Evolutionary conservation across 2,888 invertebrate species (phyloP), one percentile per base, ranked within the genome.

Genomic region (Sesia apiformis): DNA sequence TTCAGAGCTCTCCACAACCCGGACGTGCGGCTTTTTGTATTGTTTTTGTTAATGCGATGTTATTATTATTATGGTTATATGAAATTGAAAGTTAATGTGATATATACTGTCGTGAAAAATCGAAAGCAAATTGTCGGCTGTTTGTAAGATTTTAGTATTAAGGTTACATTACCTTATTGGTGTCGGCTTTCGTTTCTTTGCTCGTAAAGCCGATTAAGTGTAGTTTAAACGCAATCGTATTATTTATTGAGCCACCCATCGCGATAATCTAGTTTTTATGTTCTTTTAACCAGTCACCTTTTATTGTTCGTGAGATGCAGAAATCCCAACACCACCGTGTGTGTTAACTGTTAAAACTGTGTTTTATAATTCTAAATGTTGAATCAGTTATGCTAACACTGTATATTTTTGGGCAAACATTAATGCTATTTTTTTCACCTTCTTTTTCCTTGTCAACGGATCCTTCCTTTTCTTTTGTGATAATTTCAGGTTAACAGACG

Each of bases 71-170:
- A 76, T 72, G 70, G 63, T 59, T 59, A 66, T 65, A 76, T 69
- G 79, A 82, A 81, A 83, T 76, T 76, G 84, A 84, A 84, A 85
- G 84, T 83, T 75, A 76, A 78, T 76, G 70, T 71, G 70, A 68
- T 72, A 72, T 76, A 76, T 70, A 62, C 66, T 74, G 66, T 71
- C 64, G 72, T 69, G 72, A 71, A 80, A 79, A 80, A 79, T 72
- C 74, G 77, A 82, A 80, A 81, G 80, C 76, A 76, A 78, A 74
- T 74, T 74, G 42, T 42, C 42, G 3, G 42, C 50, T 8, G 38
- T 38, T 50, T 50, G 38, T 38, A 50, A 38, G 46, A 8, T 54
- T 58, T 60, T 66, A 66, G 69, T 58, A 70, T 70, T 68, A 69
- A 75, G 68, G 67, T 69, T 65, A 62, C 58, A 58, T 61, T 60